Conservation (phyloP, 2,113 vertebrate species). For the Chrysochloris asiatica region DNA sequence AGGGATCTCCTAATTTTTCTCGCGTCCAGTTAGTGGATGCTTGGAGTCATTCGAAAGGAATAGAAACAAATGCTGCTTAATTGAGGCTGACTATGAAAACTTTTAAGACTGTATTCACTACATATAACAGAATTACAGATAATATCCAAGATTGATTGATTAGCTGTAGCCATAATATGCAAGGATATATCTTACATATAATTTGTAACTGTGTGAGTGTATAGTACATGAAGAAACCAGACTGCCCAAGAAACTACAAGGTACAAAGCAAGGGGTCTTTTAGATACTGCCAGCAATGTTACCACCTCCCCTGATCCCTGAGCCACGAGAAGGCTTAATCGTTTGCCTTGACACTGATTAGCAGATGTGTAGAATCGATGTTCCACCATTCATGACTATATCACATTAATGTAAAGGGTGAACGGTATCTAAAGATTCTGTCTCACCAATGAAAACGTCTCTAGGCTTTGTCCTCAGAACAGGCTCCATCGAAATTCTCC, state of each 20-base stretch:
- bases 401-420: constrained; percentile 70
- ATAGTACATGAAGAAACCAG: neutral
- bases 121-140: too few species aligned
- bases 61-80: neutral
- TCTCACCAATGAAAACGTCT: constrained; percentile 66
- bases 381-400: constrained; percentile 76
- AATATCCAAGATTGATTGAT: neutral
- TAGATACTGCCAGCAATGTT: neutral
- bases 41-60: neutral
- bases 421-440: constrained; percentile 69
- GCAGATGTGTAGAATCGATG: constrained; percentile 52
- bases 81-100: neutral
- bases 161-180: neutral
- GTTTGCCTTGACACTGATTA: neutral
- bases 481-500: constrained; percentile 64
- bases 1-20: neutral
- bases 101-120: neutral
- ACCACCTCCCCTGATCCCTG: neutral
- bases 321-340: neutral
- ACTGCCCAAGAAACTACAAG: neutral
- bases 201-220: too few species aligned
- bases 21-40: neutral
- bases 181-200: neutral
- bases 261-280: neutral
- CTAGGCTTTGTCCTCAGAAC: constrained; percentile 75